Percentiles rank a stretch among this genome's conserved stretches.
Evolutionary conservation across 2,797 vertebrate genomes (phyloP).

Genomic region (Thaleichthys pacificus): DNA sequence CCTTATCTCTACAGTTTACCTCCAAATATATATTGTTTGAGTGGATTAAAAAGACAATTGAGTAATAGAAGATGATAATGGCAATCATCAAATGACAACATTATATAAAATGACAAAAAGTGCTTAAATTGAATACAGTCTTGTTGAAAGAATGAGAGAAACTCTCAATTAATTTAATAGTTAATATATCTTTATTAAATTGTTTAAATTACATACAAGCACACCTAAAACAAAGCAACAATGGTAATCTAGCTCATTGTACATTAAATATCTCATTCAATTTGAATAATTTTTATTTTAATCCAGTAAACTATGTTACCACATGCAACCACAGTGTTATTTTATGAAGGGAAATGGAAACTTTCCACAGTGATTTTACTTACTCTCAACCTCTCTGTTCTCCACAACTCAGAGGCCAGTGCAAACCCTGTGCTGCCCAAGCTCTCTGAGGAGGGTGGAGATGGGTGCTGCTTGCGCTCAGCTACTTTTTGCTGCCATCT

Average conservation of each 20-base stretch:
- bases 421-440: constrained; percentile 12
- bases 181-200: background rate
- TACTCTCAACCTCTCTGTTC: background rate
- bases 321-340: background rate
- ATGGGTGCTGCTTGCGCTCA: constrained; percentile 57
- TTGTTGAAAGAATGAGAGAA: background rate
- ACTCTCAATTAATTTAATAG: background rate
- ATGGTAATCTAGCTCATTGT: too few species aligned
- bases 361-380: background rate
- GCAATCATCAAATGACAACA: background rate
- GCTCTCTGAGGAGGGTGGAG: constrained; percentile 47
- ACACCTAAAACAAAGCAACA: too few species aligned
- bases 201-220: too few species aligned
- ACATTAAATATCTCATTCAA: too few species aligned
- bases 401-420: constrained; percentile 26
- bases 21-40: background rate
- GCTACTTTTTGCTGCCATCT: constrained; percentile 72
- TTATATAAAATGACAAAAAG: background rate
- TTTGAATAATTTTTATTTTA: too few species aligned
- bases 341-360: too few species aligned
- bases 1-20: too few species aligned
- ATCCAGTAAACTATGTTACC: too few species aligned
- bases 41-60: background rate
- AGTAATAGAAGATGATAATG: background rate
- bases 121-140: background rate